These are phyloP conservation scores for Tiliacea citrago DNA, from an alignment of 2,888 invertebrate species.

Conservation along the genomic window DNA sequence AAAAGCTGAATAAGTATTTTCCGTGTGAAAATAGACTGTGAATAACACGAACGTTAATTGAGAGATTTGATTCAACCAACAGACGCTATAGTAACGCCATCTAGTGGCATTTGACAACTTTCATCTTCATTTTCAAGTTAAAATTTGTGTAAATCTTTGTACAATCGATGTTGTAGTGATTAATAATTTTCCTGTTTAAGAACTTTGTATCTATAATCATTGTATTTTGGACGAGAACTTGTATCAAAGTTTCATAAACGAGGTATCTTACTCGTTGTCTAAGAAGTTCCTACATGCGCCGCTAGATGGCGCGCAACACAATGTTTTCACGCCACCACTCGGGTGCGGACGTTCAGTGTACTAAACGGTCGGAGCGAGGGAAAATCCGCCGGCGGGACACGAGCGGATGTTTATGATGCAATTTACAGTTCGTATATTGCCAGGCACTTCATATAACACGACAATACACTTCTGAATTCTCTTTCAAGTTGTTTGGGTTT, in stretches of 20 bases:
- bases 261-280: conserved; percentile 21
- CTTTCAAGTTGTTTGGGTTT: conserved; percentile 73
- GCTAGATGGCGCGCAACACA: conserved; percentile 81
- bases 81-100: conserved; percentile 48
- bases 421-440: conserved; percentile 88
- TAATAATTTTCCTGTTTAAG: neutral
- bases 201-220: neutral
- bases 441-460: conserved; percentile 85
- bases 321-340: conserved; percentile 66
- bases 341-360: conserved; percentile 67
- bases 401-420: conserved; percentile 86
- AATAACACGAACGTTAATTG: neutral
- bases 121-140: neutral
- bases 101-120: conserved; percentile 23
- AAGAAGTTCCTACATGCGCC: conserved; percentile 74
- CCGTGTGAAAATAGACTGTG: neutral
- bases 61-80: neutral
- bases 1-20: neutral
- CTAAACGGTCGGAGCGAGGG: conserved; percentile 70
- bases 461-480: conserved; percentile 82
- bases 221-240: neutral
- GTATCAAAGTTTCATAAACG: neutral
- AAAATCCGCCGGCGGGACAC: conserved; percentile 73
- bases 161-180: neutral
- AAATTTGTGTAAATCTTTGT: neutral